A percentile compares a stretch with the other conserved stretches of the same genome.
Evolutionary conservation across 2,888 invertebrate genomes (phyloP).

Genomic region (Lasioglossum pauxillum): DNA sequence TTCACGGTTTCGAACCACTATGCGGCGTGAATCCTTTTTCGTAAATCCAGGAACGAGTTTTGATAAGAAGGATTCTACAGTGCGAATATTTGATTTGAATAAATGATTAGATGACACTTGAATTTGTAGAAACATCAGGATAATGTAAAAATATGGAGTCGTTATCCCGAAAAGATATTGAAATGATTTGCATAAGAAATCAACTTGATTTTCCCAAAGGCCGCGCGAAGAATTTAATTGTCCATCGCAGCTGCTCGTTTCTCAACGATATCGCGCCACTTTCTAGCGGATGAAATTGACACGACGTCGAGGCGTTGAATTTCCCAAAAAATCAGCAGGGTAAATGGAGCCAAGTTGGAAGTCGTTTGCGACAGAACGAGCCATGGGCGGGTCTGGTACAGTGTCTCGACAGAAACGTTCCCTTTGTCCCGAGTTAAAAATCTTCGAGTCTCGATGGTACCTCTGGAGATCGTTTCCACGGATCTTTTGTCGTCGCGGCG

Average conservation of each 20-base stretch:
- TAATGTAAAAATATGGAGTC: too few species aligned
- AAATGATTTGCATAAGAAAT: not conserved
- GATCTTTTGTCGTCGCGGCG: conserved; percentile 49
- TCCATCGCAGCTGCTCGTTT: not conserved
- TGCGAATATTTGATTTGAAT: too few species aligned
- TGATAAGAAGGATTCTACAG: too few species aligned
- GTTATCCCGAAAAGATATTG: too few species aligned
- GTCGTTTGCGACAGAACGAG: not conserved
- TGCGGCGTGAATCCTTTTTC: too few species aligned
- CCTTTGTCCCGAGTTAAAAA: conserved; percentile 33
- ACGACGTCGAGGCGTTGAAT: not conserved
- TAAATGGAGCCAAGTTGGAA: not conserved
- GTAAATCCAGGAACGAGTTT: too few species aligned
- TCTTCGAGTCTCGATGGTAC: conserved; percentile 20
- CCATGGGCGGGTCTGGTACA: not conserved
- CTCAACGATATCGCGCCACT: not conserved
- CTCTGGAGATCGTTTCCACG: conserved; percentile 46
- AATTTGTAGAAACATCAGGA: too few species aligned
- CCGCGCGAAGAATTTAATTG: not conserved
- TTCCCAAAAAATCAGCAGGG: not conserved
- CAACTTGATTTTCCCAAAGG: not conserved
- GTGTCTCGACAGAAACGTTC: not conserved
- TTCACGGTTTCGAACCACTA: too few species aligned
- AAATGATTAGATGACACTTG: too few species aligned
- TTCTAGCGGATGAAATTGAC: not conserved